Conservation (phyloP, 1,140 invertebrate species). For the Ceratitis capitata region DNA sequence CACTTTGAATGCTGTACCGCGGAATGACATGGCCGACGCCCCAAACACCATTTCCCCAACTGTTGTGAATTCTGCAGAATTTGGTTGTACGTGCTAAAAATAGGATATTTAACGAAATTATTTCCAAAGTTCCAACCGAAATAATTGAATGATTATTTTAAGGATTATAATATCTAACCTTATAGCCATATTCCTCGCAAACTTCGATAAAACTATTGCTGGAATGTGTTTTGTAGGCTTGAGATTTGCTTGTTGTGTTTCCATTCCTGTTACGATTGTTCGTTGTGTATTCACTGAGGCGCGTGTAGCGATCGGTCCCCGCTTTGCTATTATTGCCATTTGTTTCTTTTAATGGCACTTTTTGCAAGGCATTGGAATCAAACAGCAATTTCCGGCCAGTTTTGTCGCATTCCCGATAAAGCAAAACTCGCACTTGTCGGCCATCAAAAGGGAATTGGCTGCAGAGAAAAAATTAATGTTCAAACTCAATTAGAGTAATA, state of each 20-base stretch:
- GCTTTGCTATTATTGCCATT: constrained; percentile 37
- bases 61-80: constrained; percentile 74
- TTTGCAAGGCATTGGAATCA: constrained; percentile 81
- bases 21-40: constrained; percentile 85
- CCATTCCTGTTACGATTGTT: constrained; percentile 33
- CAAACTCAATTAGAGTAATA: not conserved
- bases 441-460: constrained; percentile 69
- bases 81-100: constrained; percentile 70
- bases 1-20: constrained; percentile 84
- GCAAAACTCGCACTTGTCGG: constrained; percentile 78
- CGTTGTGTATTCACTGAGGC: not conserved
- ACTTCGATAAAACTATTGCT: constrained; percentile 60
- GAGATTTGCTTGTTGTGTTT: constrained; percentile 51
- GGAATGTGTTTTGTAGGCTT: constrained; percentile 60
- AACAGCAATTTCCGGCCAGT: constrained; percentile 83
- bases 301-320: not conserved
- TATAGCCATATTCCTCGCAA: constrained; percentile 60
- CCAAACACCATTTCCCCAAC: constrained; percentile 92
- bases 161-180: constrained; percentile 51
- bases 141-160: too few relatives aligned
- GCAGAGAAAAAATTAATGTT: not conserved
- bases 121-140: too few relatives aligned
- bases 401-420: constrained; percentile 87
- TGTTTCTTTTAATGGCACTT: constrained; percentile 58
- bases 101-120: not conserved